These are phyloP conservation scores for Octomys mimax DNA, from an alignment of 2,797 vertebrate genomes.

Conservation along the genomic window DNA sequence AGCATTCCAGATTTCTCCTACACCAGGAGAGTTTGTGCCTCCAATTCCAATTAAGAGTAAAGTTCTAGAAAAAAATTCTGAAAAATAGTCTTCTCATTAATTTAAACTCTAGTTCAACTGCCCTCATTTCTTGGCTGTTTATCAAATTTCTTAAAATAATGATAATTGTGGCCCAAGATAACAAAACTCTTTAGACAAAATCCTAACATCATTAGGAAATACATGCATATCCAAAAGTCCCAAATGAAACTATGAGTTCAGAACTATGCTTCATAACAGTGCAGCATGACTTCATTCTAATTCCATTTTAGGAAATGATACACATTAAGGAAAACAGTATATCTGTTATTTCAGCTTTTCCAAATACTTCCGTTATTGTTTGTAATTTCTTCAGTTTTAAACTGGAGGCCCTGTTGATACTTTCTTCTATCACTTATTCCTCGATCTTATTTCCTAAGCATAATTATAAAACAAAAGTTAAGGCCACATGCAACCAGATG, in stretches of 20 bases:
- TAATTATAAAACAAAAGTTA: not conserved
- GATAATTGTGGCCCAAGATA: not conserved
- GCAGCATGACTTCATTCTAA: not conserved
- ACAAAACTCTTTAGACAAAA: not conserved
- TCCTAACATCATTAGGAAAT: not conserved
- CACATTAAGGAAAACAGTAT: not conserved
- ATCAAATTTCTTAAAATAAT: not conserved
- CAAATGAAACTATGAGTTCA: not conserved
- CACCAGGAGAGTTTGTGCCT: fast-evolving
- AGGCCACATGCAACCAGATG: not conserved
- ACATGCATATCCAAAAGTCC: not conserved
- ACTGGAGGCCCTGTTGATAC: not conserved
- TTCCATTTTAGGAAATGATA: not conserved
- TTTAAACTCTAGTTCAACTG: not conserved
- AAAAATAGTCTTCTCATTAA: not conserved
- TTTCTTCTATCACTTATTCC: not conserved
- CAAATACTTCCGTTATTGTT: not conserved
- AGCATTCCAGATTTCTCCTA: not conserved
- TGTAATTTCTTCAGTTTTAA: not conserved
- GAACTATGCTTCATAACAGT: not conserved
- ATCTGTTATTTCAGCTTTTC: not conserved
- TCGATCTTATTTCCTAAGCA: not conserved
- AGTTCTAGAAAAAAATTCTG: not conserved
- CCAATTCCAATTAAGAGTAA: not conserved
- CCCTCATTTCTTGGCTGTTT: not conserved